phyloP scores from a whole-genome alignment of 2,113 vertebrate genomes.

The Phoxinus phoxinus region DNA sequence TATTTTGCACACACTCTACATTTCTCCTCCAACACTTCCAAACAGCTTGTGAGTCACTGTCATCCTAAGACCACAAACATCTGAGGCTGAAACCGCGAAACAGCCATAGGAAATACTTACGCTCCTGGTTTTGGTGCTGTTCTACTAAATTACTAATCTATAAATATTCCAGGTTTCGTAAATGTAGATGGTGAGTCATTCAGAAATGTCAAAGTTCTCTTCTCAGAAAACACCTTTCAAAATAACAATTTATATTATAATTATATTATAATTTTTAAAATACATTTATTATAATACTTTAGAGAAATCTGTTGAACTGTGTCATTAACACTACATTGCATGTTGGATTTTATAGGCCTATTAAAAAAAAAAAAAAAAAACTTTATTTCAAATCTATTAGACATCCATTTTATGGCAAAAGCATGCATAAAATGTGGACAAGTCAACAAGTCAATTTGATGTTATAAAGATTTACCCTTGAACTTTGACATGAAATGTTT shows the following conservation, averaged over 20 bases:
- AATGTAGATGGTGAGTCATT: conserved; percentile 19
- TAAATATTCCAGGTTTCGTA: conserved; percentile 24
- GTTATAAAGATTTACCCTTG: neutral
- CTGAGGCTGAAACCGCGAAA: conserved; percentile 25
- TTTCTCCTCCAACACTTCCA: conserved; percentile 34
- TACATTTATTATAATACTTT: neutral
- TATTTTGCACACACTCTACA: neutral
- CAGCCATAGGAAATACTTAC: conserved; percentile 37
- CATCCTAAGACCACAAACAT: conserved; percentile 48
- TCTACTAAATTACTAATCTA: conserved; percentile 28
- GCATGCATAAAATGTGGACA: neutral
- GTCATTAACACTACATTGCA: neutral
- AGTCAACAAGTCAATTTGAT: neutral
- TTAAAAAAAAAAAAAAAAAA: no score
- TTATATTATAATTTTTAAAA: neutral
- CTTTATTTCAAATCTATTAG: no score
- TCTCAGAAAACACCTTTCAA: neutral
- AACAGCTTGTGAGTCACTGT: conserved; percentile 40
- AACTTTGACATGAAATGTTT: neutral
- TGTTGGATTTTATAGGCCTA: neutral
- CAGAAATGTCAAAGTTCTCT: neutral
- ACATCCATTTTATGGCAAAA: no score
- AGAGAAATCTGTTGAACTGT: neutral
- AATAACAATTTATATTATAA: neutral
- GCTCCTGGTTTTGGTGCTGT: conserved; percentile 17